Evolutionary conservation across 2,113 vertebrate genomes (phyloP).

Genomic region (Heterochromis multidens): DNA sequence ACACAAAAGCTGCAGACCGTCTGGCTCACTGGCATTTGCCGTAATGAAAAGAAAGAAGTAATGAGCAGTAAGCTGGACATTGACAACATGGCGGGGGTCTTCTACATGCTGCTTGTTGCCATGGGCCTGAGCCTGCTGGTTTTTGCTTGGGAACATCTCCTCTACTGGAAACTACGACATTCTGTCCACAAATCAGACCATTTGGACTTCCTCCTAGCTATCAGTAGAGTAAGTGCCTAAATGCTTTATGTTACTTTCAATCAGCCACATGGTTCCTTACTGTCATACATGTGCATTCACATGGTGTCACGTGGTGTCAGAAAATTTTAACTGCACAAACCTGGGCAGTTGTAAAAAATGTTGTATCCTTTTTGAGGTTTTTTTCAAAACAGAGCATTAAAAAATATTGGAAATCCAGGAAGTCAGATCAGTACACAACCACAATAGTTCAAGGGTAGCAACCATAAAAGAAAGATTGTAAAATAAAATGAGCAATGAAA

Average conservation of each 20-base stretch:
- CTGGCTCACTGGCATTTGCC: slow-evolving; percentile 97
- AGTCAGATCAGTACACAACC: background rate
- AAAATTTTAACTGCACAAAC: rapidly evolving
- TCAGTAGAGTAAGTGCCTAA: slow-evolving; percentile 83
- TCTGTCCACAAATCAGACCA: slow-evolving; percentile 82
- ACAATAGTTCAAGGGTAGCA: background rate
- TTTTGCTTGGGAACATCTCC: slow-evolving; percentile 95
- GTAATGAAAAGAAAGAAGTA: slow-evolving; percentile 98
- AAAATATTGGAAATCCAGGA: background rate
- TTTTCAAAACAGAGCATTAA: background rate
- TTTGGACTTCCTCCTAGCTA: slow-evolving; percentile 89
- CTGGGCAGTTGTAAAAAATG: background rate
- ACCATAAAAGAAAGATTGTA: background rate
- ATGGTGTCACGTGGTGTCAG: background rate
- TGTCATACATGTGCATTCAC: background rate
- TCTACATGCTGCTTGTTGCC: slow-evolving; percentile 98
- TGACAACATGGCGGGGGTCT: slow-evolving; percentile 98
- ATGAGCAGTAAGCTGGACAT: slow-evolving; percentile 99
- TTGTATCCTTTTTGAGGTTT: background rate
- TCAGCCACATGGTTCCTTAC: background rate
- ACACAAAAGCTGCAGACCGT: slow-evolving; percentile 96
- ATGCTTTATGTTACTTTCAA: background rate
- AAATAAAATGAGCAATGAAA: slow-evolving; percentile 36
- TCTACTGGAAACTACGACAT: slow-evolving; percentile 95
- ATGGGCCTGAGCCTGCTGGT: slow-evolving; percentile 97